A percentile compares a stretch with the other conserved stretches of the same genome.
These are phyloP conservation scores for Lutraria lutraria DNA, from an alignment of 2,888 invertebrate genomes.

Conservation along the genomic window DNA sequence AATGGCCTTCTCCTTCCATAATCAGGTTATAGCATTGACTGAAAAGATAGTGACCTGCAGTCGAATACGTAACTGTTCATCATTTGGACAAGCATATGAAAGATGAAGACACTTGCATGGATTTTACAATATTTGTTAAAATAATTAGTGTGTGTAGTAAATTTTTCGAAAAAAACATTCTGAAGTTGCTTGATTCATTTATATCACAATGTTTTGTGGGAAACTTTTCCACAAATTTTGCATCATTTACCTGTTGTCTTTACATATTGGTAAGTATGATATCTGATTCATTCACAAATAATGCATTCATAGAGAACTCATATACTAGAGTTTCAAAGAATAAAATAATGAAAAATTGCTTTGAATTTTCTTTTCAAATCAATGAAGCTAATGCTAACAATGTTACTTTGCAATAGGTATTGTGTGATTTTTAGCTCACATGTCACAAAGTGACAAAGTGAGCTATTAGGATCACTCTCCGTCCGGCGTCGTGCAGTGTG, in stretches of 20 bases:
- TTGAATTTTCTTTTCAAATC: too few relatives aligned
- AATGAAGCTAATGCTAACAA: too few relatives aligned
- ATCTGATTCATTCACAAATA: too few relatives aligned
- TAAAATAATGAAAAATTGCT: too few relatives aligned
- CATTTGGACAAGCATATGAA: neutral
- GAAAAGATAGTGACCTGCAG: neutral
- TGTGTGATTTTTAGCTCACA: too few relatives aligned
- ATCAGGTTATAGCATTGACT: neutral
- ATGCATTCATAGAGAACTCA: too few relatives aligned
- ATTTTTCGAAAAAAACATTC: neutral
- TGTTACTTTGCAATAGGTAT: too few relatives aligned
- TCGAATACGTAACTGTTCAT: neutral
- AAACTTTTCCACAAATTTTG: neutral
- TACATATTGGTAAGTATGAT: neutral
- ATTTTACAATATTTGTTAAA: neutral
- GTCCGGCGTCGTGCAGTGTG: too few relatives aligned
- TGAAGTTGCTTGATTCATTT: neutral
- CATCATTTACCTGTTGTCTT: neutral
- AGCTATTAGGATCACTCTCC: too few relatives aligned
- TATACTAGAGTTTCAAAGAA: too few relatives aligned
- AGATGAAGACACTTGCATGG: neutral
- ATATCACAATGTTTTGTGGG: neutral
- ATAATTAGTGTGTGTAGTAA: neutral
- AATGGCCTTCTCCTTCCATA: neutral
- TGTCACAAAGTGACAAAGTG: too few relatives aligned